Conservation (phyloP, 1,140 invertebrate species). For the Drosophila mayri region DNA sequence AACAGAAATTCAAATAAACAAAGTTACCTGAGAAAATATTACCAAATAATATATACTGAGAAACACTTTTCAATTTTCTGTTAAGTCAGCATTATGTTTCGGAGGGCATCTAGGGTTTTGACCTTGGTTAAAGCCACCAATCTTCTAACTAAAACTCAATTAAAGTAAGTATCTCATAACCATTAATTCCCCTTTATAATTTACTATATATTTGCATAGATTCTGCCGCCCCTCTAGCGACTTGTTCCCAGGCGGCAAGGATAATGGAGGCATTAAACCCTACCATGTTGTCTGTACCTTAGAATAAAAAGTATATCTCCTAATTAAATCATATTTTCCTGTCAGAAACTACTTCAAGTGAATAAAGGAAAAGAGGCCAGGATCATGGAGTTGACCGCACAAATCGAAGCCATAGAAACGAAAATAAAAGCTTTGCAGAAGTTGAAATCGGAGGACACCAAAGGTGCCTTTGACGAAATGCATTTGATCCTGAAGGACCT, state of each 20-base stretch:
- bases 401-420: slow-evolving; percentile 19
- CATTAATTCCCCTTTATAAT: neutral
- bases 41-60: neutral
- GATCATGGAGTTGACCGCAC: slow-evolving; percentile 25
- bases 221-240: neutral
- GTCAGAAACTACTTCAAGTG: slow-evolving; percentile 12
- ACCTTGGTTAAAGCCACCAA: neutral
- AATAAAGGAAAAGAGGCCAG: slow-evolving; percentile 24
- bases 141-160: neutral
- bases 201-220: neutral
- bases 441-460: slow-evolving; percentile 2
- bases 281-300: slow-evolving; percentile 18
- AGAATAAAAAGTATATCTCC: neutral
- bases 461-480: slow-evolving; percentile 2
- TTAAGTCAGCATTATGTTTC: slow-evolving; percentile 4
- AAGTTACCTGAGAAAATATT: neutral
- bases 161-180: neutral
- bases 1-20: neutral
- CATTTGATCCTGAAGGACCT: slow-evolving; percentile 11
- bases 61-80: neutral
- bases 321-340: neutral
- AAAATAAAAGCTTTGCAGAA: slow-evolving; percentile 17
- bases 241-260: slow-evolving; percentile 9
- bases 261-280: slow-evolving; percentile 1
- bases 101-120: neutral